Percentiles rank a stretch among this genome's conserved stretches.
phyloP scores from a whole-genome alignment of 2,113 vertebrate genomes.

The Neolamprologus sp. region DNA sequence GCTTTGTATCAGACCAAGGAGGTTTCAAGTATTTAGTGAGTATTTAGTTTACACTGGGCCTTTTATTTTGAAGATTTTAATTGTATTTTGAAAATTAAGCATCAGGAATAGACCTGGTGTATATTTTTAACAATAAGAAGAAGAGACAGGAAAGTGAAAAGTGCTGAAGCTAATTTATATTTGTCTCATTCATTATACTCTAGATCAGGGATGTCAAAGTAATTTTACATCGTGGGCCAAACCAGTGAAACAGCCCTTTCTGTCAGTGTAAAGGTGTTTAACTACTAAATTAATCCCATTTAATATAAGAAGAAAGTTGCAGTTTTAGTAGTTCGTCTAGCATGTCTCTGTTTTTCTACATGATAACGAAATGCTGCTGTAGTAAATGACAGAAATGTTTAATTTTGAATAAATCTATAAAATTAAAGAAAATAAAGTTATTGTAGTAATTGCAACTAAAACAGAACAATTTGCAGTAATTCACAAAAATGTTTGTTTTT shows the following conservation, averaged over 20 bases:
- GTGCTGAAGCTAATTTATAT: not conserved
- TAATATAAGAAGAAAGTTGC: not conserved
- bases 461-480: not conserved
- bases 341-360: not conserved
- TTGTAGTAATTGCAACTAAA: not conserved
- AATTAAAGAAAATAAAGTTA: not conserved
- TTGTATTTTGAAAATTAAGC: not conserved
- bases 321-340: not conserved
- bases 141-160: not conserved
- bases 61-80: not conserved
- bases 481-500: not conserved
- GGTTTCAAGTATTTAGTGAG: too few relatives aligned
- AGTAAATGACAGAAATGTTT: not conserved
- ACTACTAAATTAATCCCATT: not conserved
- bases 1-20: not conserved
- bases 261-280: not conserved
- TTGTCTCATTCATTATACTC: not conserved
- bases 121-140: not conserved
- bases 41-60: not conserved
- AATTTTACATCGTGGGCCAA: not conserved
- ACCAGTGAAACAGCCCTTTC: not conserved
- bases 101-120: not conserved
- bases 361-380: not conserved
- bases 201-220: not conserved
- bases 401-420: not conserved